These are phyloP conservation scores for Ramphastos sulfuratus DNA, from an alignment of 2,113 vertebrate species.

Conservation along the genomic window DNA sequence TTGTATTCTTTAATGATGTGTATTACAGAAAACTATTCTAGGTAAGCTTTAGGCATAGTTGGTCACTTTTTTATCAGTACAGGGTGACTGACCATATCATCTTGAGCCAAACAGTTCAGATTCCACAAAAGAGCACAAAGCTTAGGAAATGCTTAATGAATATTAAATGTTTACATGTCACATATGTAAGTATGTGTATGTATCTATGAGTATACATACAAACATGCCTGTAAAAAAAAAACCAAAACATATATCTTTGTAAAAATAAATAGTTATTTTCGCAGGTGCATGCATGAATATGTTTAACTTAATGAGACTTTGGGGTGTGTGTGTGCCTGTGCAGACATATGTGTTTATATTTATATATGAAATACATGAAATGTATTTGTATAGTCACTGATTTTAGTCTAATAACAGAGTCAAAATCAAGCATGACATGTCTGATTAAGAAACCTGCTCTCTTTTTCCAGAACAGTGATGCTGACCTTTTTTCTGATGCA, in stretches of 20 bases:
- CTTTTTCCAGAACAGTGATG: background rate
- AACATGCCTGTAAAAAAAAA: background rate
- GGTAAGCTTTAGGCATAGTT: background rate
- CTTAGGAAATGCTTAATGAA: background rate
- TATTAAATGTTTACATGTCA: background rate
- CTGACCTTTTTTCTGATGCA: background rate
- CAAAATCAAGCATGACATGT: background rate
- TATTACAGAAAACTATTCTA: background rate
- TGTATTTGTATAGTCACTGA: background rate
- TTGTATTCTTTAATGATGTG: background rate
- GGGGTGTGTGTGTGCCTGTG: rapidly evolving
- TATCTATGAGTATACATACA: background rate
- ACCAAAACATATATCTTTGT: background rate
- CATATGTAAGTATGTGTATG: background rate
- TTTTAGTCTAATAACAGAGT: background rate
- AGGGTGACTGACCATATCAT: background rate
- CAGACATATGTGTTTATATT: background rate
- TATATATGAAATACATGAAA: background rate
- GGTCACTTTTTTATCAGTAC: background rate
- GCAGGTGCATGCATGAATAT: background rate
- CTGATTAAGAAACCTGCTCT: background rate
- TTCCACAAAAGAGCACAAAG: background rate
- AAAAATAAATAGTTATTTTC: background rate
- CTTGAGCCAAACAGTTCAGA: background rate
- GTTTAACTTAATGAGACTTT: background rate